Conservation (phyloP, 1,140 invertebrate species). For the Drosophila persimilis region DNA sequence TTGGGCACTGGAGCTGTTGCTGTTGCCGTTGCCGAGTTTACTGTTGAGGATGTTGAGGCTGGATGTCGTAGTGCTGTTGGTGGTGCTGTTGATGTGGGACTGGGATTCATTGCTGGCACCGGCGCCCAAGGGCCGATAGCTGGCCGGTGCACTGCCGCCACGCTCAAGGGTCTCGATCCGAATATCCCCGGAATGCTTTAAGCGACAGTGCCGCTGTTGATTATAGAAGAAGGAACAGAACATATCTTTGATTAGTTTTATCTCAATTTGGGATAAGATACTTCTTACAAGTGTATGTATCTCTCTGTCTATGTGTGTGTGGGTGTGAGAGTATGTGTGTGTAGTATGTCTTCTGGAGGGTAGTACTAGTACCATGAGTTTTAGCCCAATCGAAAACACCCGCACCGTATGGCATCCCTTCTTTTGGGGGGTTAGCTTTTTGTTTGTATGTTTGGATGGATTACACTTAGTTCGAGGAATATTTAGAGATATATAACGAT, state of each 20-base stretch:
- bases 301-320: conserved; percentile 32
- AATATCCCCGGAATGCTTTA: conserved; percentile 89
- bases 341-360: conserved; percentile 20
- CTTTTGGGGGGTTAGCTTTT: conserved; percentile 51
- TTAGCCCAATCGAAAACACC: conserved; percentile 68
- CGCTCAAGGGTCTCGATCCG: conserved; percentile 86
- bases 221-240: conserved; percentile 25
- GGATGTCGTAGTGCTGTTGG: conserved; percentile 13
- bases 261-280: conserved; percentile 1
- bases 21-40: conserved; percentile 2
- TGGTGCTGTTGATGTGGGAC: conserved; percentile 31
- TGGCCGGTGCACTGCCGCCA: conserved; percentile 76
- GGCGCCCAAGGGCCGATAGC: conserved; percentile 75
- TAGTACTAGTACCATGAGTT: conserved; percentile 42
- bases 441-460: conserved; percentile 24
- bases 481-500: conserved; percentile 44
- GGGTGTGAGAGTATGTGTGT: conserved; percentile 25
- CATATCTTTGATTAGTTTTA: not conserved
- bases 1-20: conserved; percentile 19
- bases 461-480: conserved; percentile 52
- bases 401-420: conserved; percentile 59
- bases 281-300: conserved; percentile 12
- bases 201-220: conserved; percentile 87
- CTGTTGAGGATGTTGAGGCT: conserved; percentile 1
- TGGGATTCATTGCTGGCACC: conserved; percentile 71